A percentile compares a stretch with the other conserved stretches of the same genome.
Evolutionary conservation across 2,888 invertebrate genomes (phyloP).

Genomic region (Pinctada fucata): DNA sequence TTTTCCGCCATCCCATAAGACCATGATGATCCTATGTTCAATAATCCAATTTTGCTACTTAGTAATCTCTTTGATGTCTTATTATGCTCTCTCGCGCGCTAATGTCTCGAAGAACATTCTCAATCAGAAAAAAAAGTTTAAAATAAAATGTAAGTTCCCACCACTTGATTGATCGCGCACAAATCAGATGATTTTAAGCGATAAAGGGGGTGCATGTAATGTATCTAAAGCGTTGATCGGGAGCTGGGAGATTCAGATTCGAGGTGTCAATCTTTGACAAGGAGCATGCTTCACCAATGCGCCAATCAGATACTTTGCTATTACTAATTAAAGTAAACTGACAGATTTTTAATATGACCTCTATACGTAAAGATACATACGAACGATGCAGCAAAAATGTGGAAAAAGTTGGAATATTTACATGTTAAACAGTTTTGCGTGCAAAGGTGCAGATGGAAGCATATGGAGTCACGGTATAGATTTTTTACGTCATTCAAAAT

Average conservation of each 20-base stretch:
- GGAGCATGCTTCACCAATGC: background rate
- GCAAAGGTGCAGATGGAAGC: too few species aligned
- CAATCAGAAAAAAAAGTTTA: background rate
- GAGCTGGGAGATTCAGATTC: background rate
- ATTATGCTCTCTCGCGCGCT: too few species aligned
- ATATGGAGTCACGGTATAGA: too few species aligned
- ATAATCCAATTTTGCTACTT: too few species aligned
- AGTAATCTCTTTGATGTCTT: too few species aligned
- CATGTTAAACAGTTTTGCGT: too few species aligned
- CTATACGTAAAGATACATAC: background rate
- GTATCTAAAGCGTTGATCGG: background rate
- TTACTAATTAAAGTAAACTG: background rate
- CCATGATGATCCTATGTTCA: too few species aligned
- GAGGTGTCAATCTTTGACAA: slow-evolving; percentile 1
- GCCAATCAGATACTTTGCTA: background rate
- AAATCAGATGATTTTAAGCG: background rate
- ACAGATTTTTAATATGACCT: background rate
- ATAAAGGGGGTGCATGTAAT: background rate
- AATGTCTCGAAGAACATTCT: background rate
- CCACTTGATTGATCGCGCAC: background rate
- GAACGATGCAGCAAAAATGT: too few species aligned
- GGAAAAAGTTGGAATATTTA: too few species aligned
- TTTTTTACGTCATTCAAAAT: too few species aligned
- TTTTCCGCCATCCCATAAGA: too few species aligned
- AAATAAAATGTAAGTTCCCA: background rate